These are phyloP conservation scores for Drosophila glabriapex DNA, from an alignment of 2,888 invertebrate genomes.

Conservation along the genomic window DNA sequence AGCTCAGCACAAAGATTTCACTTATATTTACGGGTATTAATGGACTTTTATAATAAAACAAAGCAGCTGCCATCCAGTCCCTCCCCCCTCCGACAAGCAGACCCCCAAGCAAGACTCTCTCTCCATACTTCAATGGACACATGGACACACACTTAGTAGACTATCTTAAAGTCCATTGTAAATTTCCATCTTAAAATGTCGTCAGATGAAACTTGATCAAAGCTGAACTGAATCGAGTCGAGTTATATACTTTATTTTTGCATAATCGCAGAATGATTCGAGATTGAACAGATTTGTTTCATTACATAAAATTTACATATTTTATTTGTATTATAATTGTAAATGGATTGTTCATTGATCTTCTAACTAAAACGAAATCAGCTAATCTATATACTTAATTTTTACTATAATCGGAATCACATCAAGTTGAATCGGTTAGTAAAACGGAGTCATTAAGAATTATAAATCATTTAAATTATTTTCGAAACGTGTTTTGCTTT, in stretches of 20 bases:
- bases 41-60: not conserved
- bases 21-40: not conserved
- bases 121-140: not conserved
- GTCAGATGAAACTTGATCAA: not conserved
- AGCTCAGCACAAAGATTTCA: not conserved
- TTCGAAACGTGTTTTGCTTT: not conserved
- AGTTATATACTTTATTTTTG: not conserved
- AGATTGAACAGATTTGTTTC: too few relatives aligned
- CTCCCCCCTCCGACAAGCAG: not conserved
- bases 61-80: not conserved
- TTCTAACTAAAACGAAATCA: not conserved
- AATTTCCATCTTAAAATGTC: not conserved
- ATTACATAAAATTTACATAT: not conserved
- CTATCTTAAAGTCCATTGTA: not conserved
- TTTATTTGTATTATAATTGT: not conserved
- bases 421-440: too few relatives aligned
- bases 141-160: not conserved
- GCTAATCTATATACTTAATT: not conserved
- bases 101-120: not conserved
- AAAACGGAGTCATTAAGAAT: not conserved
- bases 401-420: not conserved
- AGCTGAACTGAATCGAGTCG: not conserved
- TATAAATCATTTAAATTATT: not conserved
- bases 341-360: not conserved
- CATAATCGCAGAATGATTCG: too few relatives aligned